Conservation (phyloP, 1,140 invertebrate genomes). For the Listronotus oregonensis region DNA sequence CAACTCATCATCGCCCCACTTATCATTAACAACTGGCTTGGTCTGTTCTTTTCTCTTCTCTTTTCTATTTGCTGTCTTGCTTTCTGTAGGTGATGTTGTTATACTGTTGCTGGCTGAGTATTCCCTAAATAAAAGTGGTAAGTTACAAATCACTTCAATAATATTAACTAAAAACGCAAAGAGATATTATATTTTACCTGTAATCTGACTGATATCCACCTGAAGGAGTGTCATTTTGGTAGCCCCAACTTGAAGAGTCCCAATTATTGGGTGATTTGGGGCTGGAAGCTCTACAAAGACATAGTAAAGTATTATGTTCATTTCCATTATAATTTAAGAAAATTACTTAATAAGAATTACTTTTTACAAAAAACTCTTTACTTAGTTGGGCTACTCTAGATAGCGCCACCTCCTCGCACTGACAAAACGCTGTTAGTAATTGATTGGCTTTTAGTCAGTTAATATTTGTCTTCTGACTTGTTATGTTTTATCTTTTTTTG, state of each 20-base stretch:
- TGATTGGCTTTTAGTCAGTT: too few species aligned
- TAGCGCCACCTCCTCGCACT: too few species aligned
- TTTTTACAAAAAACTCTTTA: too few species aligned
- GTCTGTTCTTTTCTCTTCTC: constrained; percentile 47
- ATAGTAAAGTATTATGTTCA: background rate
- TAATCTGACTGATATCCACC: constrained; percentile 47
- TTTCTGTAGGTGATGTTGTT: constrained; percentile 42
- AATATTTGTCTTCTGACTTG: too few species aligned
- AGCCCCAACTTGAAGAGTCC: constrained; percentile 46
- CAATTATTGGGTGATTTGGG: constrained; percentile 50
- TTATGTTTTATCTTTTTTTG: too few species aligned
- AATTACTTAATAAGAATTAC: too few species aligned
- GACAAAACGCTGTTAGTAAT: too few species aligned
- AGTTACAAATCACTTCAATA: background rate
- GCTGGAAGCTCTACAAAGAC: constrained; percentile 48
- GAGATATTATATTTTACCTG: constrained; percentile 13
- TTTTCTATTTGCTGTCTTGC: constrained; percentile 40
- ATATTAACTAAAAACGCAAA: too few species aligned
- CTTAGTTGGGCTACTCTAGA: too few species aligned
- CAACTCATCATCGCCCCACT: constrained; percentile 57
- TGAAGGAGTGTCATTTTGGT: constrained; percentile 47
- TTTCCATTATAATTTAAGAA: too few species aligned
- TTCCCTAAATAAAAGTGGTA: constrained; percentile 11
- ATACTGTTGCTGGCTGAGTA: constrained; percentile 36
- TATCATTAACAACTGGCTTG: constrained; percentile 48